Conservation (phyloP, 2,888 invertebrate species). For the Drosophila stalkeri region DNA sequence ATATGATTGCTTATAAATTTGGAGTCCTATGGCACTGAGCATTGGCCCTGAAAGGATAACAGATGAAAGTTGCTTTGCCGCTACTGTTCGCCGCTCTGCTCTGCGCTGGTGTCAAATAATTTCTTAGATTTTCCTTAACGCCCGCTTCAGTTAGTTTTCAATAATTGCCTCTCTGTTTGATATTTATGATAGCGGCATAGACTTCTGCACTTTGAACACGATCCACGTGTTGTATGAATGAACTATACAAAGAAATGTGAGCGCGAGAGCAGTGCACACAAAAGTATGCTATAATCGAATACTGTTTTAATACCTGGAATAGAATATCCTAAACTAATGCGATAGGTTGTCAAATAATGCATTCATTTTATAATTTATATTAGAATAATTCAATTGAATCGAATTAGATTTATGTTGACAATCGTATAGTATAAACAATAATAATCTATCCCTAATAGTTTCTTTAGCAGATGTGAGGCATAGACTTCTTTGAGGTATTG, state of each 20-base stretch:
- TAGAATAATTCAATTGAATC: background rate
- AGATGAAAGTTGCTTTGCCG: conserved; percentile 72
- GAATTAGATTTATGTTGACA: background rate
- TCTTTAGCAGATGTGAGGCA: background rate
- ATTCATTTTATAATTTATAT: background rate
- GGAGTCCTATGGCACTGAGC: conserved; percentile 57
- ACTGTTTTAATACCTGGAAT: background rate
- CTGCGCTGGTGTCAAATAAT: conserved; percentile 73
- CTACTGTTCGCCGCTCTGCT: conserved; percentile 36
- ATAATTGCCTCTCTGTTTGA: conserved; percentile 30
- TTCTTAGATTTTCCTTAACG: conserved; percentile 64
- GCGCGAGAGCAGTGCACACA: background rate
- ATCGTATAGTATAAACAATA: too few species aligned
- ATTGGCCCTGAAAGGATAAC: conserved; percentile 40
- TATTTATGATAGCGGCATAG: conserved; percentile 52
- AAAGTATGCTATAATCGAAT: conserved; percentile 23
- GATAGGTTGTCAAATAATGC: background rate
- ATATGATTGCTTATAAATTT: conserved; percentile 77
- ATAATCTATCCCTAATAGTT: background rate
- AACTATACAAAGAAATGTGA: background rate
- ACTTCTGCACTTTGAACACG: conserved; percentile 19
- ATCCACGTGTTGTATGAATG: conserved; percentile 45
- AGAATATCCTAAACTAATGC: background rate
- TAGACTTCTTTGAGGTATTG: background rate
- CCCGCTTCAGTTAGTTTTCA: conserved; percentile 38